These are phyloP conservation scores for Hipparchia semele DNA, from an alignment of 2,888 invertebrate species.

Conservation along the genomic window DNA sequence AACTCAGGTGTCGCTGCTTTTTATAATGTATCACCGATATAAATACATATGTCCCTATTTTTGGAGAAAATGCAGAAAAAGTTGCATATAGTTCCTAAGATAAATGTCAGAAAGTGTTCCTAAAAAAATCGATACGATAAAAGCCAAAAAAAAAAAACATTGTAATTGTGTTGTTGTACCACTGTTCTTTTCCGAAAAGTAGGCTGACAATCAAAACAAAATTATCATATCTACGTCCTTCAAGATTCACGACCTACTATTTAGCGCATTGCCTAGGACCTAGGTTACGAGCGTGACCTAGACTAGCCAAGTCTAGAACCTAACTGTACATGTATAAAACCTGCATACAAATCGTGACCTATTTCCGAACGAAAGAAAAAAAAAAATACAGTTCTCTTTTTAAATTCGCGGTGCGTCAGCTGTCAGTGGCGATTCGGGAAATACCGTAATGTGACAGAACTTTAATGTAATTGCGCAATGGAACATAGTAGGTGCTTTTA, in stretches of 20 bases:
- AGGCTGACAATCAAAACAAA: not conserved
- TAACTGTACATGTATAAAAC: constrained; percentile 29
- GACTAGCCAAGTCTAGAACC: constrained; percentile 17
- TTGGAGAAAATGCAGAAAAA: too few relatives aligned
- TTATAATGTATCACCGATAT: too few relatives aligned
- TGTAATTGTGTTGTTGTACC: not conserved
- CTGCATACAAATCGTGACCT: constrained; percentile 61
- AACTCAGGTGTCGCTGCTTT: too few relatives aligned
- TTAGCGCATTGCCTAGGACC: constrained; percentile 12
- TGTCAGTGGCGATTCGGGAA: constrained; percentile 43
- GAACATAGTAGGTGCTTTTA: constrained; percentile 39
- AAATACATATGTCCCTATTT: too few relatives aligned
- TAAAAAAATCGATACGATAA: too few relatives aligned
- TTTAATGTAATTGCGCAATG: constrained; percentile 42
- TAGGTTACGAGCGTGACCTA: constrained; percentile 14
- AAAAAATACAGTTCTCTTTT: constrained; percentile 60
- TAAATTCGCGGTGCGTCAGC: constrained; percentile 68
- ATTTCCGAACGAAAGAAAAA: constrained; percentile 48
- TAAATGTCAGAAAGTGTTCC: too few relatives aligned
- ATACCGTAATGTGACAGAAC: constrained; percentile 42
- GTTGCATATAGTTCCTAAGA: too few relatives aligned
- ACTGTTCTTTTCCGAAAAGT: not conserved
- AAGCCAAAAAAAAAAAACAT: not conserved
- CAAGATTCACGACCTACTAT: not conserved
- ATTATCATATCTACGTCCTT: constrained; percentile 1